phyloP scores from a whole-genome alignment of 2,797 vertebrate species.

The Alfaro cultratus region DNA sequence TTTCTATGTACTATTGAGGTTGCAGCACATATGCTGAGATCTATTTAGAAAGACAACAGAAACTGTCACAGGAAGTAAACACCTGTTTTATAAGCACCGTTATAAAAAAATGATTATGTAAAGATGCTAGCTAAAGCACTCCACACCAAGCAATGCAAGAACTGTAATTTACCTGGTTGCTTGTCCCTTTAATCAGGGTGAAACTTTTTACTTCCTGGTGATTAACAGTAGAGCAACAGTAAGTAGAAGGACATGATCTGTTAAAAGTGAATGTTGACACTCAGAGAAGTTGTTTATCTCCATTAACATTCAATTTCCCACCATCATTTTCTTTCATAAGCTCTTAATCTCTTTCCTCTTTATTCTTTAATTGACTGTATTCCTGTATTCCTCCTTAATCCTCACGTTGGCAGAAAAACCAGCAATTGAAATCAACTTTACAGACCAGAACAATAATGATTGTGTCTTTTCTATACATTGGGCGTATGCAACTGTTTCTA shows the following conservation, averaged over 20 bases:
- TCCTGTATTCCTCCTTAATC: neutral
- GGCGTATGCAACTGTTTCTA: neutral
- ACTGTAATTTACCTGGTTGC: neutral
- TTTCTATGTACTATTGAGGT: neutral
- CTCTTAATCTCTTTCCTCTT: neutral
- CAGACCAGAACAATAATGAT: neutral
- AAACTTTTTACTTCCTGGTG: no score
- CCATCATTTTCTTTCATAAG: neutral
- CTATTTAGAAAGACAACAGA: neutral
- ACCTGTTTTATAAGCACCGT: neutral
- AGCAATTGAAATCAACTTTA: constrained; percentile 16
- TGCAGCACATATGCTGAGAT: neutral
- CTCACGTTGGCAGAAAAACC: neutral
- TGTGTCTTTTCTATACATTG: neutral
- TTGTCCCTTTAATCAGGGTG: no score
- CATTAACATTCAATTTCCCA: no score
- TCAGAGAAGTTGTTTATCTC: no score
- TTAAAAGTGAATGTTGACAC: no score
- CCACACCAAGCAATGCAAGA: neutral
- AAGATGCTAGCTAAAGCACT: neutral
- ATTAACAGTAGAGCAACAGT: no score
- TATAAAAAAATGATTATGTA: neutral
- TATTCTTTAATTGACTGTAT: neutral
- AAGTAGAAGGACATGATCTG: no score
- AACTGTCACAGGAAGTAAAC: neutral